Evolutionary conservation across 2,113 vertebrate genomes (phyloP).

Genomic region (Phaetusa simplex): DNA sequence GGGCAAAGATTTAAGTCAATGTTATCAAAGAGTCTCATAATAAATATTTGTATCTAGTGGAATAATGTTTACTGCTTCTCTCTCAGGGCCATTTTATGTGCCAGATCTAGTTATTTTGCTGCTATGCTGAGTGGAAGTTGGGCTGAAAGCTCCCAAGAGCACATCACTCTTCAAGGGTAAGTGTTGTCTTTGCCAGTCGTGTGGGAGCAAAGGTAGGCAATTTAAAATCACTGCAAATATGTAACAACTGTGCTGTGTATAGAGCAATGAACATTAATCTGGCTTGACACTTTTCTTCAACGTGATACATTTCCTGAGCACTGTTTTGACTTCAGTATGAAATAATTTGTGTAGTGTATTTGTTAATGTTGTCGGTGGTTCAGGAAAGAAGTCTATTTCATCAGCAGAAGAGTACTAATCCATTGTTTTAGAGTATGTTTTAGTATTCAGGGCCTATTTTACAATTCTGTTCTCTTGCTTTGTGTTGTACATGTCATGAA

Average conservation of each 20-base stretch:
- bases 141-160: conserved; percentile 91
- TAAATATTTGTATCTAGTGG: conserved; percentile 47
- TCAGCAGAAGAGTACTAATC: background rate
- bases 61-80: conserved; percentile 48
- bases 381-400: background rate
- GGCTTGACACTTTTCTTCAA: conserved; percentile 13
- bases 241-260: background rate
- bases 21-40: conserved; percentile 29
- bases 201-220: conserved; percentile 38
- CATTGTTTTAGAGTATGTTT: background rate
- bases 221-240: conserved; percentile 36
- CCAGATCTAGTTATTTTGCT: conserved; percentile 91
- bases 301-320: background rate
- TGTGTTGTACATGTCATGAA: background rate
- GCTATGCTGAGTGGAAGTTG: conserved; percentile 93
- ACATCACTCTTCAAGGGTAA: conserved; percentile 91
- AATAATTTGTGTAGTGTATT: background rate
- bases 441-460: background rate
- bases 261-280: conserved; percentile 39
- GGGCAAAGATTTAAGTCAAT: conserved; percentile 43
- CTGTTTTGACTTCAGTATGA: conserved; percentile 42
- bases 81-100: conserved; percentile 90
- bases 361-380: background rate
- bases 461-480: background rate
- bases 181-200: conserved; percentile 57